Evolutionary conservation across 2,797 vertebrate genomes (phyloP), one percentile per base, ranked within the genome.

Genomic region (Capromys pilorides): DNA sequence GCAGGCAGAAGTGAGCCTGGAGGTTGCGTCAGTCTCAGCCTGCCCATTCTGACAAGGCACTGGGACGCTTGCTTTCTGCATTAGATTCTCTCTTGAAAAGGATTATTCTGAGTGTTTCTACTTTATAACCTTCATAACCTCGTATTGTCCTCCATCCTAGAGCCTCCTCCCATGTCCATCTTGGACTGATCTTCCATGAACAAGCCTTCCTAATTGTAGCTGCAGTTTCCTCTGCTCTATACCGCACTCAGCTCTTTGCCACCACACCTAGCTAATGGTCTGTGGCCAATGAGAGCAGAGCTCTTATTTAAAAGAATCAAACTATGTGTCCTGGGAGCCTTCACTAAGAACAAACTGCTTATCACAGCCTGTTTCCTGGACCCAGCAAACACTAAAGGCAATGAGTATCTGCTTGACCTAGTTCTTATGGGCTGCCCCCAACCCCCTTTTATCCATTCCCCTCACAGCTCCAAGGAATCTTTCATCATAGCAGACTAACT

Each of bases 401-500:
- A n/a, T 2, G 8, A 39, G 18, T 49, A 75, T 94, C 33, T 57
- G 79, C n/a, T 62, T 21, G 69, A 80, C 79, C 54, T 24, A 75
- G n/a, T 71, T 85, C 87, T 87, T 67, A 93, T 22, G 31, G 26
- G 49, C n/a, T 31, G 10, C 84, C 28, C 18, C 41, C 41, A 26
- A 2, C 16, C 67, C 5, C 66, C 64, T 73, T 78, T 66, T 39
- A 62, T 16, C 39, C 28, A 41, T 57, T 95, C 86, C n/a, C 39
- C 28, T 83, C 33, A 57, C 8, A 80, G 39, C 66, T 80, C 6
- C 57, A 84, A 90, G 39, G 64, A 77, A 22, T 80, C 39, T 83
- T 92, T 96, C 88, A 78, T 19, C n/a, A 67, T 62, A n/a, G 51
- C 64, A 80, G 69, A 71, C 88, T 75, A 69, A 91, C 86, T 88